Percentiles rank a stretch among this genome's conserved stretches.
Evolutionary conservation across 2,113 vertebrate genomes (phyloP).

Genomic region (Tricholaema leucomelas): DNA sequence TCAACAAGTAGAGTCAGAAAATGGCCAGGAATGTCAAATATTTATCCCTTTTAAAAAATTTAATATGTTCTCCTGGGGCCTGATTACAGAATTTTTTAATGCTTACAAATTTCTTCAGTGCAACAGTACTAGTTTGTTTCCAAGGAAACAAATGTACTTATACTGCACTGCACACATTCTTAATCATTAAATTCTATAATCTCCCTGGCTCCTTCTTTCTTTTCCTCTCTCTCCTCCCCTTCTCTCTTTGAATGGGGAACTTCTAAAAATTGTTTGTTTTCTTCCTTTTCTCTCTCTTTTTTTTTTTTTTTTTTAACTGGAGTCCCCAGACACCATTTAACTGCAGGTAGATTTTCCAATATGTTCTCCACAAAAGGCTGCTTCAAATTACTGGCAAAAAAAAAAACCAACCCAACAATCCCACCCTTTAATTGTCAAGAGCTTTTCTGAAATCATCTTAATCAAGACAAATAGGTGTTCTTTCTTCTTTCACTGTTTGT

Average conservation of each 20-base stretch:
- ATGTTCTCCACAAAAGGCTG: conserved; percentile 48
- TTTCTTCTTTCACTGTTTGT: conserved; percentile 46
- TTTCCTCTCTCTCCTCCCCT: not conserved
- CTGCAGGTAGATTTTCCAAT: conserved; percentile 68
- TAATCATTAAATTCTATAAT: conserved; percentile 76
- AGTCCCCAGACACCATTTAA: conserved; percentile 72
- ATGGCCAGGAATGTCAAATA: conserved; percentile 73
- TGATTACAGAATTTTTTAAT: conserved; percentile 81
- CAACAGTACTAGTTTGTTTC: conserved; percentile 76
- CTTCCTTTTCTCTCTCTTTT: not conserved
- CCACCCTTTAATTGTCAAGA: conserved; percentile 40
- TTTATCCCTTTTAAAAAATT: conserved; percentile 77
- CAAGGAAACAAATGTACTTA: conserved; percentile 78
- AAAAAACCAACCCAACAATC: fast-evolving
- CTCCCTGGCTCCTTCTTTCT: conserved; percentile 29
- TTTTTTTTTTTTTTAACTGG: not conserved
- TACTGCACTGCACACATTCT: conserved; percentile 63
- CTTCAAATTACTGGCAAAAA: conserved; percentile 36
- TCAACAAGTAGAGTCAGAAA: conserved; percentile 67
- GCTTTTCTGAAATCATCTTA: conserved; percentile 49
- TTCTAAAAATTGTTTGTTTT: conserved; percentile 57
- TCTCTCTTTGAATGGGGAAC: conserved; percentile 56
- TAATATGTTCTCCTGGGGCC: conserved; percentile 74
- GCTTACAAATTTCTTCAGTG: conserved; percentile 77
- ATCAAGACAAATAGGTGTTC: conserved; percentile 63